These are phyloP conservation scores for Urocitellus parryii DNA, from an alignment of 2,113 vertebrate genomes.

Conservation along the genomic window DNA sequence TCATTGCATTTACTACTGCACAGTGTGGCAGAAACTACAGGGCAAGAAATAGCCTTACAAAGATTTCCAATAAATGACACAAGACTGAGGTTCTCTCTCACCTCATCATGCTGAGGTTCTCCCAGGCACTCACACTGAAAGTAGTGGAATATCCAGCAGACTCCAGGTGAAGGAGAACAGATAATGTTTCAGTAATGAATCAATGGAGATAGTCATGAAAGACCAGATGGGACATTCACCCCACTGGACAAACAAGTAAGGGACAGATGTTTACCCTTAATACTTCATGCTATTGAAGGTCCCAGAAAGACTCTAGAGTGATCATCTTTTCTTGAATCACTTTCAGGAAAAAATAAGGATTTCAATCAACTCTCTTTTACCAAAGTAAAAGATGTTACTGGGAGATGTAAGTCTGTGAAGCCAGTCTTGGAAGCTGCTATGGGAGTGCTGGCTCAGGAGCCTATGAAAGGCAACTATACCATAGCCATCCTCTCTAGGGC, in stretches of 20 bases:
- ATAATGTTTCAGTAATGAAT: not conserved
- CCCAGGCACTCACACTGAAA: not conserved
- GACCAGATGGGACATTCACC: not conserved
- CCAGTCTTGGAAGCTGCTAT: not conserved
- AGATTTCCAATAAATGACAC: not conserved
- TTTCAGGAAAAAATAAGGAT: not conserved
- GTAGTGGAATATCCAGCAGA: not conserved
- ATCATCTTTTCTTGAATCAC: not conserved
- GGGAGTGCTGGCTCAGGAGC: too few species aligned
- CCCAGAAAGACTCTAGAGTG: not conserved
- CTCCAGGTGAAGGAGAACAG: not conserved
- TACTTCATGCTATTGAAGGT: not conserved
- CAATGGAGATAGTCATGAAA: not conserved
- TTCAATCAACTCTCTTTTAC: not conserved
- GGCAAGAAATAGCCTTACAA: not conserved
- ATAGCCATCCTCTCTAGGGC: not conserved
- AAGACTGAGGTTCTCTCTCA: not conserved
- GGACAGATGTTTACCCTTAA: not conserved
- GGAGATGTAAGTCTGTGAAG: not conserved
- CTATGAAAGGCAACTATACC: not conserved
- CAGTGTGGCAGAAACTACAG: not conserved
- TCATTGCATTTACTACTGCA: not conserved
- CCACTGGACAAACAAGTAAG: not conserved
- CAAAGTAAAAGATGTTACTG: not conserved
- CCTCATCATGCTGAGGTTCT: not conserved